Base-by-base conservation (phyloP, 2,888 invertebrate species). In the Fragum fragum region DNA sequence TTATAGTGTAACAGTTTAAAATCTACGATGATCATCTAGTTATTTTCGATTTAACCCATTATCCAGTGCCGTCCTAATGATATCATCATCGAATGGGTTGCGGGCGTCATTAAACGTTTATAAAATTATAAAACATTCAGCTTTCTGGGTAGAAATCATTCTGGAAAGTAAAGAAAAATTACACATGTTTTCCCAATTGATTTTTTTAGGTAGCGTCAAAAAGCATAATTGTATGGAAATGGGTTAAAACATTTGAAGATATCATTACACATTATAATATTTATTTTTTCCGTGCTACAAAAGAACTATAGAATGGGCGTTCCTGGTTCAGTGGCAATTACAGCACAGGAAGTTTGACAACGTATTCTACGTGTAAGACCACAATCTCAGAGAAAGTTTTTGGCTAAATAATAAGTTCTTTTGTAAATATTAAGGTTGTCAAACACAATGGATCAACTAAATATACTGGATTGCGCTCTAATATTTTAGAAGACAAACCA, bases 321-420 rank as follows among this genome's bases (percentile, higher is more conserved):
- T 26, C 73, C 63, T 16, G 73, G 73, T 29, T 29, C 73, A 59
- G 61, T 73, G 52, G 52, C n/a, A 63, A 63, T 73, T 5, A 26
- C 73, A 63, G 57, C 73, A 9, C 11, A 61, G 63, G 73, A 73
- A 26, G 16, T 73, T 2, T 73, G 29, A 29, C 18, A 66, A 9
- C 11, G 32, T 29, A 5, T 23, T 23, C 28, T 23, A 11, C 14
- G 16, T 42, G 59, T 52, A 26, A 63, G n/a, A 29, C 21, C 18
- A 16, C 16, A 7, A 29, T 73, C 1, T 73, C 63, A 63, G 61
- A 66, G 1, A 63, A 18, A 7, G 14, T 52, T 1, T 52, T 73
- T 16, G n/a, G 32, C 9, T 53, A 52, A 32, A 73, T 73, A n/a
- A 29, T 29, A 53, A 32, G 26, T 21, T 18, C 63, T 1, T 63